Base-by-base conservation (phyloP, 2,888 invertebrate species). In the Ditylenchus weischeri region DNA sequence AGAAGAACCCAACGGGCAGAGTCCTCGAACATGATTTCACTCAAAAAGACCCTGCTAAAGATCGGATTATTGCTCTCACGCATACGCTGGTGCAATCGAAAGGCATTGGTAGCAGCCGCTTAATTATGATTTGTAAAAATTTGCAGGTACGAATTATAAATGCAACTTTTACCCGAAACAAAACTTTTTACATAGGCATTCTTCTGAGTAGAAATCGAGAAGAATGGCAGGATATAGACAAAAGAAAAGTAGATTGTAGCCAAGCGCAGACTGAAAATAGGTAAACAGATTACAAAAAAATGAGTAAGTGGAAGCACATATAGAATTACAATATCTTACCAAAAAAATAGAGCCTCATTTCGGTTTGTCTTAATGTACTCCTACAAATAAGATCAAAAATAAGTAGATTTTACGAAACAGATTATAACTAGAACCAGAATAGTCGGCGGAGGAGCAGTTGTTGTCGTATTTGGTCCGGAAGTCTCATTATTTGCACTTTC, bases 31-130 rank as follows among this genome's bases (percentile, higher is more conserved):
- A 92, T 87, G 76, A 96, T 86, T 62, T 88, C 86, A 10, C 88
- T 88, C 69, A 95, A 85, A 85, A 93, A 96, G 84, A 91, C 90
- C 71, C 90, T 87, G 47, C 89, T 90, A 66, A 95, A 86, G 72
- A 88, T 87, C 57, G 70, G 64, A 23, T 57, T 57, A 18, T 61
- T 59, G 15, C 82, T 74, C 65, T 81, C 80, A 23, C 93, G 93
- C 76, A 96, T 86, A 71, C 96, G 88, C 85, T 98, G 95, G 85
- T 96, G 95, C 75, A 98, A 87, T 68, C 98, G 88, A 63, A 98
- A 87, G 0, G 95, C 94, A 78, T 92, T 94, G 6, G 92, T 92
- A 7, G 95, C 95, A 18, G 93, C 94, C 86, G 91, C 82, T 82
- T 69, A 66, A 79, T 69, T 35, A 21, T 51, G 19, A 54, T 15